phyloP scores from a whole-genome alignment of 2,113 vertebrate species.

The Barnardius zonarius region DNA sequence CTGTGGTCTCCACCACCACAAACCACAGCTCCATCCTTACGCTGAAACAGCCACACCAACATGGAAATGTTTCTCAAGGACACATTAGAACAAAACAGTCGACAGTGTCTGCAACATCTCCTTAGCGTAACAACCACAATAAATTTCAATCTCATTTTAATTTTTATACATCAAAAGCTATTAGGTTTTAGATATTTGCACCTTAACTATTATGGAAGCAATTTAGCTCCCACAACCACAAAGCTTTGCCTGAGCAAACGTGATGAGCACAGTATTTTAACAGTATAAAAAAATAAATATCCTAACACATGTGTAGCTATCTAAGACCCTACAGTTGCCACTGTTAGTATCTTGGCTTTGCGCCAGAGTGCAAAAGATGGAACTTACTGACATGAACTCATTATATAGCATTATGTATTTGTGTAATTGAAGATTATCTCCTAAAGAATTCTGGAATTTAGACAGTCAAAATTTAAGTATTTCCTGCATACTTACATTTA shows the following conservation, averaged over 20 bases:
- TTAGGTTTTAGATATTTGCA: slow-evolving; percentile 37
- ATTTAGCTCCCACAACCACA: neutral
- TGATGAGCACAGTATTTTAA: neutral
- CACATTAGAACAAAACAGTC: slow-evolving; percentile 2
- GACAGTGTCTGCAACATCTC: slow-evolving; percentile 32
- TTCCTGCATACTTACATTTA: neutral
- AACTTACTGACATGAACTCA: neutral
- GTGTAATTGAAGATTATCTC: neutral
- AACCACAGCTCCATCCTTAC: neutral
- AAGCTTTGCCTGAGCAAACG: neutral
- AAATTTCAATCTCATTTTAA: slow-evolving; percentile 41
- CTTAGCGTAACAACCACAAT: neutral
- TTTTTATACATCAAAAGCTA: slow-evolving; percentile 15
- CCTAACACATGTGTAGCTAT: neutral
- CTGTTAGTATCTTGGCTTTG: neutral
- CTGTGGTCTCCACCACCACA: neutral
- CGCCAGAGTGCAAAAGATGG: neutral
- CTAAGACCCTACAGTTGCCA: neutral
- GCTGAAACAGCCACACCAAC: neutral
- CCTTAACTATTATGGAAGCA: neutral
- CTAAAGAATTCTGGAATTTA: neutral
- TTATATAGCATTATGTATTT: neutral
- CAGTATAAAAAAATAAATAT: neutral
- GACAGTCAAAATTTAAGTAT: neutral
- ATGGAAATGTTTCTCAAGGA: slow-evolving; percentile 52